These are phyloP conservation scores for Drosophila cardini DNA, from an alignment of 1,140 invertebrate species.

Conservation along the genomic window DNA sequence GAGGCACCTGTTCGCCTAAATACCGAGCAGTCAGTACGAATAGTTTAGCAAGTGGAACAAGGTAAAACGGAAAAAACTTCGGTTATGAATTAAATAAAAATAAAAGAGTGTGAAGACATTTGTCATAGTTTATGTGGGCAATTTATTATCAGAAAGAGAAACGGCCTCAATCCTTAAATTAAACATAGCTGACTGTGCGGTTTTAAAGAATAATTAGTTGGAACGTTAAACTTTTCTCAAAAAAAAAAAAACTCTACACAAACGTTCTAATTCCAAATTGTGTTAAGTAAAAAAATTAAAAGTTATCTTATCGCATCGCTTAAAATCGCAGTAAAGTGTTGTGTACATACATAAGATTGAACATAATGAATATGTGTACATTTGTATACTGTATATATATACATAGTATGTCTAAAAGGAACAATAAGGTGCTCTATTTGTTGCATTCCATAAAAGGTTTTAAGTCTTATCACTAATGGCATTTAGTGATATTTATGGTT, in stretches of 20 bases:
- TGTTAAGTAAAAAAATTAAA: slow-evolving; percentile 9
- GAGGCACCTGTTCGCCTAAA: slow-evolving; percentile 51
- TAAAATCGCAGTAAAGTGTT: slow-evolving; percentile 48
- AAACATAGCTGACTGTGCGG: too few species aligned
- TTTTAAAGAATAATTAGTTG: too few species aligned
- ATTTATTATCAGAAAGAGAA: background rate
- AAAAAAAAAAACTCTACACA: slow-evolving; percentile 19
- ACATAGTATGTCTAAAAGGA: background rate
- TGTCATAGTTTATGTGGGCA: background rate
- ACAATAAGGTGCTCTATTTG: background rate
- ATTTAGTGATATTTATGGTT: slow-evolving; percentile 2
- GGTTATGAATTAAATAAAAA: slow-evolving; percentile 1
- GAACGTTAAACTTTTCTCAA: too few species aligned
- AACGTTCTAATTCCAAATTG: slow-evolving; percentile 22
- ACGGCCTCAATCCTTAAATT: too few species aligned
- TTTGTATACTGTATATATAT: background rate
- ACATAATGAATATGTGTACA: slow-evolving; percentile 2
- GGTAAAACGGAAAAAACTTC: slow-evolving; percentile 46
- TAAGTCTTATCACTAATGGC: slow-evolving; percentile 20
- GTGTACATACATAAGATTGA: slow-evolving; percentile 21
- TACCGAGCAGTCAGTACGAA: slow-evolving; percentile 61
- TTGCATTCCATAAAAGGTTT: slow-evolving; percentile 2
- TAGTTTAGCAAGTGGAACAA: slow-evolving; percentile 68
- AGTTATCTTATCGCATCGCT: slow-evolving; percentile 64
- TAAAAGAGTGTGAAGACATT: background rate